Base-by-base conservation (phyloP, 92 coral and sea anemone species). In the Bergia puertoricense region DNA sequence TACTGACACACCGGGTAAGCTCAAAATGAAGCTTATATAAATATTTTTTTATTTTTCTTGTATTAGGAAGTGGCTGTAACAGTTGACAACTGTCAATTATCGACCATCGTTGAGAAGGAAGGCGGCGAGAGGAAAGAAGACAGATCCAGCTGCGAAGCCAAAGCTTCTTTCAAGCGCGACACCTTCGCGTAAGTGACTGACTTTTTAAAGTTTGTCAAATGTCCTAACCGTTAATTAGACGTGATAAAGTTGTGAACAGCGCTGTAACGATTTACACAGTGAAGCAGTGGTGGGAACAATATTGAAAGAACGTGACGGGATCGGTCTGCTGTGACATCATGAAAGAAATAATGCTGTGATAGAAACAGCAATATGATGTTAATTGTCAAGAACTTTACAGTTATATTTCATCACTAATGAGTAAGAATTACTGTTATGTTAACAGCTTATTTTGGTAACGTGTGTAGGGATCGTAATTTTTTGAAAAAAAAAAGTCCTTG, bases 31-130 rank as follows among this genome's bases (percentile, higher is more conserved):
- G 20, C 30, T 62, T 23, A 62, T 6, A 62, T 4, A 62, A 62
- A 62, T 15, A 15, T 11, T 10, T 54, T 11, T 48, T 54, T 4
- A 44, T 5, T 46, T 1, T 80, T 65, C 45, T 65, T 68, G 80
- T 42, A 62, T 23, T 79, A 97, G 99, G 74, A 76, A 69, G 95
- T 95, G n/a, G 88, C 92, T 76, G 92, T 97, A 46, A 89, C 90
- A 36, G 91, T 97, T 22, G 99, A 95, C 88, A 89, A 93, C 56
- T 97, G 99, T 86, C 92, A 82, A 69, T 91, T 88, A 39, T 96
- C 96, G 8, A 62, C 81, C 77, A 87, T 96, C 56, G 91, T 43
- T 43, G 91, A 85, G 82, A 81, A 77, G 82, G 78, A 80, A 14
- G 22, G 65, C 30, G 59, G 80, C 11, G 88, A 57, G 66, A 88